Evolutionary conservation across 64 coral and sea anemone genomes (phyloP).

Genomic region (Dendrophyllia cribrosa): DNA sequence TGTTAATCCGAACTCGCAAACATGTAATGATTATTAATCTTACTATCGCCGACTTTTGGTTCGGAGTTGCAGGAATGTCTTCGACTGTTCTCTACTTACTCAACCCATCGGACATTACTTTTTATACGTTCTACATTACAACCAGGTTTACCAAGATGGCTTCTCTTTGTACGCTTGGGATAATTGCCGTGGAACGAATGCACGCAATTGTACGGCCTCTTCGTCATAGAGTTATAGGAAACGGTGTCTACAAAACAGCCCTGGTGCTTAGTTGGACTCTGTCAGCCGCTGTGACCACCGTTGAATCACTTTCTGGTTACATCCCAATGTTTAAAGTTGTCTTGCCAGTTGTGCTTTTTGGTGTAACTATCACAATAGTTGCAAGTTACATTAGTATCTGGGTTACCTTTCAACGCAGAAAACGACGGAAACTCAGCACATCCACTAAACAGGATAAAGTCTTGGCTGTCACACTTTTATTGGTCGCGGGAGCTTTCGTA

Average conservation of each 20-base stretch:
- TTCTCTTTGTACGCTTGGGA: not conserved
- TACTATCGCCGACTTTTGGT: constrained; percentile 15
- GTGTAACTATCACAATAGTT: not conserved
- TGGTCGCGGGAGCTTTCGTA: not conserved
- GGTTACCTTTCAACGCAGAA: not conserved
- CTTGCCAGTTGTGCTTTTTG: not conserved
- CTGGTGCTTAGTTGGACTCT: not conserved
- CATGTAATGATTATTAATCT: constrained; percentile 56
- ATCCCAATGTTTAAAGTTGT: not conserved
- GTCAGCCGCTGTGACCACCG: not conserved
- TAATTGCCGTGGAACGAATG: constrained; percentile 15
- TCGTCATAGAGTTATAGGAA: not conserved
- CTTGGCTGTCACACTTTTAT: not conserved
- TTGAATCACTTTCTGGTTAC: no score
- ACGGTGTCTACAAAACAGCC: not conserved
- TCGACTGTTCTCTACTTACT: not conserved
- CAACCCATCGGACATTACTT: not conserved
- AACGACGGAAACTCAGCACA: not conserved
- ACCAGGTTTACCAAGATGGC: not conserved
- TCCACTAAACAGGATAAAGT: not conserved
- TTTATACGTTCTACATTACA: no score
- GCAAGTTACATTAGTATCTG: not conserved
- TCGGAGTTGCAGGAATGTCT: not conserved
- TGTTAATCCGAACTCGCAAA: not conserved
- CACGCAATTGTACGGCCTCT: not conserved